Conservation (phyloP, 2,888 invertebrate species). For the Drosophila mercatorum region DNA sequence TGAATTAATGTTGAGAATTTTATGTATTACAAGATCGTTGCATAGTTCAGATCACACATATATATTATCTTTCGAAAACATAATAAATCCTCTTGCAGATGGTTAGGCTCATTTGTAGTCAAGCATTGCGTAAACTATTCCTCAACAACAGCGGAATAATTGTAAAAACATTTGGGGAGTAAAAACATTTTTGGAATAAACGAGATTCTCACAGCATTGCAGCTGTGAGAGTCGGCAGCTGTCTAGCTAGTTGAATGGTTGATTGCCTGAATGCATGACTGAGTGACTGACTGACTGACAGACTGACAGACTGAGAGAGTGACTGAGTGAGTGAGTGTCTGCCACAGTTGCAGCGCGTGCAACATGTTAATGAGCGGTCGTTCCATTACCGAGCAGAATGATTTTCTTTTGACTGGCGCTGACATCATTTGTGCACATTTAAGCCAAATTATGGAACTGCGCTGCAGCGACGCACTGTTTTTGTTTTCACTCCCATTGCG, state of each 20-base stretch:
- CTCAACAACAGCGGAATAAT: neutral
- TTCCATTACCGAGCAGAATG: constrained; percentile 27
- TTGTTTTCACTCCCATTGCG: constrained; percentile 11
- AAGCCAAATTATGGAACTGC: constrained; percentile 35
- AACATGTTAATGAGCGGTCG: constrained; percentile 51
- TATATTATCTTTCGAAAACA: no score
- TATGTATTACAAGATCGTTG: no score
- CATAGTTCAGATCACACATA: no score
- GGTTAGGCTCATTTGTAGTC: neutral
- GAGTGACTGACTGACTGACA: neutral
- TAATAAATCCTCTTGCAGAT: neutral
- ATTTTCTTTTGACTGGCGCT: constrained; percentile 23
- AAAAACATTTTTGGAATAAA: constrained; percentile 11
- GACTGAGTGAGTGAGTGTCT: constrained; percentile 26
- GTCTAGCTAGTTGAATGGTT: constrained; percentile 6
- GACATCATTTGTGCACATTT: constrained; percentile 28
- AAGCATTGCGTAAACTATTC: neutral
- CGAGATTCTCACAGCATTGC: neutral
- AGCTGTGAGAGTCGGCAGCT: constrained; percentile 6
- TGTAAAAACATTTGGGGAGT: neutral
- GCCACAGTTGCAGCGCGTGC: constrained; percentile 20
- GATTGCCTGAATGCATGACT: constrained; percentile 27
- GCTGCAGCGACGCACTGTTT: constrained; percentile 17
- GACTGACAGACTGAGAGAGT: constrained; percentile 4
- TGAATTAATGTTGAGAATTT: no score